These are phyloP conservation scores for Eilema depressum DNA, from an alignment of 2,888 invertebrate genomes.

Conservation along the genomic window DNA sequence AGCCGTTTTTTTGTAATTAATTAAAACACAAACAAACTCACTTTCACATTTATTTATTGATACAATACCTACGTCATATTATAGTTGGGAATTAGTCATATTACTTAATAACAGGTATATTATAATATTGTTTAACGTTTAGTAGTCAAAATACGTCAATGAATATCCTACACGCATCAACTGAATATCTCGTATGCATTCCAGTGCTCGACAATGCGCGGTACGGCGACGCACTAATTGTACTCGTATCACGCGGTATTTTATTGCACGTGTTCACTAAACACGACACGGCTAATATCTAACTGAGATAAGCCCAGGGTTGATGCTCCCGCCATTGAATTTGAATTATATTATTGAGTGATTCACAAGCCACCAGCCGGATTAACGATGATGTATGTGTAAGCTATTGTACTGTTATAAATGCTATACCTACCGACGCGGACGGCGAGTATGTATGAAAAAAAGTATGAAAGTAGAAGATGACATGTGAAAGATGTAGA, in stretches of 20 bases:
- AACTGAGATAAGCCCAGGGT: slow-evolving; percentile 1
- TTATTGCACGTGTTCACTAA: slow-evolving; percentile 12
- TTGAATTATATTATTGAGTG: neutral
- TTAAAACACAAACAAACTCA: too few species aligned
- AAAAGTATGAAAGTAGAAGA: too few species aligned
- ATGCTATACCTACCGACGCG: too few species aligned
- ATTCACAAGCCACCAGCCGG: neutral
- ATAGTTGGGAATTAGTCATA: too few species aligned
- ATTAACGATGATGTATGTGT: too few species aligned
- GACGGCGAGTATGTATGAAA: too few species aligned
- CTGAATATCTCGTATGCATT: slow-evolving; percentile 1
- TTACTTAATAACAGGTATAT: too few species aligned
- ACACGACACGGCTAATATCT: slow-evolving; percentile 14
- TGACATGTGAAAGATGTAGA: too few species aligned
- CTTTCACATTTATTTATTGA: too few species aligned
- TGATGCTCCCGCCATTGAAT: neutral
- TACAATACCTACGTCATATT: too few species aligned
- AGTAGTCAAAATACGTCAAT: neutral
- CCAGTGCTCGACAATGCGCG: neutral
- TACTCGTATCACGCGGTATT: slow-evolving; percentile 1
- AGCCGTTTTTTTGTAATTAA: too few species aligned
- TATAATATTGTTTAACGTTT: neutral
- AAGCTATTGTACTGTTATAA: too few species aligned
- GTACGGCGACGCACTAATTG: slow-evolving; percentile 2
- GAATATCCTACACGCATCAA: neutral